Conservation (phyloP, 2,888 invertebrate species). For the Rhagium mordax region DNA sequence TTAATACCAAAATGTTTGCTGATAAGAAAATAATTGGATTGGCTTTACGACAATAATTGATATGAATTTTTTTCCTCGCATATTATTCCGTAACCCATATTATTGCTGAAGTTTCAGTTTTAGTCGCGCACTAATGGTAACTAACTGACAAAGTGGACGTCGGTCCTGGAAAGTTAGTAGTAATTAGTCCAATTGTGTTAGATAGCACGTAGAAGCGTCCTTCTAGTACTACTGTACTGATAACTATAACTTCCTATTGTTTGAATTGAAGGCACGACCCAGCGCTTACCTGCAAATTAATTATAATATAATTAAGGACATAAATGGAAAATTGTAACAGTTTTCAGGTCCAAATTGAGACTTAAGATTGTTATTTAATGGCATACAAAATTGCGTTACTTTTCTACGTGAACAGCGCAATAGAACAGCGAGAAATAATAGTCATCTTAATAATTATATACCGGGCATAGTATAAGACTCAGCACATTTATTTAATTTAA, state of each 20-base stretch:
- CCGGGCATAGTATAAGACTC: too few relatives aligned
- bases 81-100: not conserved
- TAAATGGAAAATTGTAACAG: not conserved
- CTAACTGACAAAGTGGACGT: constrained; percentile 29
- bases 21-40: too few relatives aligned
- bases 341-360: not conserved
- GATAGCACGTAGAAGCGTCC: constrained; percentile 25
- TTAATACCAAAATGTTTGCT: too few relatives aligned
- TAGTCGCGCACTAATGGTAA: not conserved
- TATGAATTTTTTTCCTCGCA: too few relatives aligned
- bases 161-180: constrained; percentile 20
- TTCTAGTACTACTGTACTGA: constrained; percentile 23
- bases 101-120: not conserved
- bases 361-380: not conserved
- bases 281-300: constrained; percentile 19
- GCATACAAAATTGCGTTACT: not conserved
- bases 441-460: too few relatives aligned
- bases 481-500: too few relatives aligned
- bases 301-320: constrained; percentile 2
- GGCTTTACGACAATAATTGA: too few relatives aligned
- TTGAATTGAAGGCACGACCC: constrained; percentile 11
- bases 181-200: constrained; percentile 24
- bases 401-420: too few relatives aligned
- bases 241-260: constrained; percentile 22
- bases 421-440: too few relatives aligned